phyloP scores from a whole-genome alignment of 2,113 vertebrate genomes.

The Pipa parva region DNA sequence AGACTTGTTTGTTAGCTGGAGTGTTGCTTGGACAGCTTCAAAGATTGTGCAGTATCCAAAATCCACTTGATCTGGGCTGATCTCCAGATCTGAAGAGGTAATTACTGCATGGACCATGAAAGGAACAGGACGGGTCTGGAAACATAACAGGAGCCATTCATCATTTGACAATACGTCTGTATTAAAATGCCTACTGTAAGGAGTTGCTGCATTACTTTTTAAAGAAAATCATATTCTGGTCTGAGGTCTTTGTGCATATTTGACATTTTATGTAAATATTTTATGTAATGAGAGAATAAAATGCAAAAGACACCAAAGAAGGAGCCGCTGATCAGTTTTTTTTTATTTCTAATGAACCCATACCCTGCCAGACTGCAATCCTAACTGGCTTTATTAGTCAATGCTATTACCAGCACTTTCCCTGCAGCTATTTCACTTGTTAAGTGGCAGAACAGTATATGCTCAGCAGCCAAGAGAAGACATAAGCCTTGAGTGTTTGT shows the following conservation, averaged over 20 bases:
- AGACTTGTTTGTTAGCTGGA: constrained; percentile 74
- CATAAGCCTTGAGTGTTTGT: neutral
- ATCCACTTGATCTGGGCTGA: constrained; percentile 65
- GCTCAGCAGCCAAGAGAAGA: neutral
- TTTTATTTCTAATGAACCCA: neutral
- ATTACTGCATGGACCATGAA: constrained; percentile 79
- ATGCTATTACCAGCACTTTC: neutral
- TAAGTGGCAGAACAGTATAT: neutral
- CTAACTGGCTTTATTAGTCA: neutral
- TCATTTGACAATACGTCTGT: neutral
- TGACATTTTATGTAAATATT: neutral
- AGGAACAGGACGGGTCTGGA: constrained; percentile 65
- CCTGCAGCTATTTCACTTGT: neutral
- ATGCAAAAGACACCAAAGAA: neutral
- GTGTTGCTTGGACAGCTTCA: constrained; percentile 64
- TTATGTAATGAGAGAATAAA: neutral
- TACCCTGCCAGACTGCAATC: neutral
- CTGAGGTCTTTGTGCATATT: neutral
- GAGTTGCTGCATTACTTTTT: neutral
- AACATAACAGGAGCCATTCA: constrained; percentile 22
- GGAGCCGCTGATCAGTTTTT: neutral
- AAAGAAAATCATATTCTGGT: neutral
- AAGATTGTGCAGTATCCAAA: constrained; percentile 82
- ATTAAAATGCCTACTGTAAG: too few relatives aligned
- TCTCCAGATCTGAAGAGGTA: constrained; percentile 78